phyloP scores from a whole-genome alignment of 2,113 vertebrate species.

The Argyrosomus japonicus region DNA sequence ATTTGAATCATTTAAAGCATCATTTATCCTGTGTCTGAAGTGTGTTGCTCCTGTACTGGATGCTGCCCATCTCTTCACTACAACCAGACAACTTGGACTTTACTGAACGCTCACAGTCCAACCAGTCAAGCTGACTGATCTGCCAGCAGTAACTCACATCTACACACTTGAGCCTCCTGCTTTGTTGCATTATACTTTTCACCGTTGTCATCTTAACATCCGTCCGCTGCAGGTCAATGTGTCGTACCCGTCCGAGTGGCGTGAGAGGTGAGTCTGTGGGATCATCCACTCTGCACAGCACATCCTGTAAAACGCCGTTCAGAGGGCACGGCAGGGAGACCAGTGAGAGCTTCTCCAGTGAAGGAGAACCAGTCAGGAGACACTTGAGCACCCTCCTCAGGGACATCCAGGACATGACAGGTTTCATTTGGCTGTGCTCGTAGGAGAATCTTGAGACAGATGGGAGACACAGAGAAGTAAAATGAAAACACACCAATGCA shows the following conservation, averaged over 20 bases:
- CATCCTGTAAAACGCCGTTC: slow-evolving; percentile 65
- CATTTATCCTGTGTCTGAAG: not conserved
- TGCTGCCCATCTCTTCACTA: slow-evolving; percentile 30
- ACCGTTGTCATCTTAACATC: slow-evolving; percentile 71
- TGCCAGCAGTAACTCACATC: slow-evolving; percentile 81
- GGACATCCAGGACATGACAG: slow-evolving; percentile 74
- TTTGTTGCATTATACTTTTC: slow-evolving; percentile 52
- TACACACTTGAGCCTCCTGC: slow-evolving; percentile 67
- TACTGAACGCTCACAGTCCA: not conserved
- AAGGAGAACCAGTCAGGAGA: slow-evolving; percentile 74
- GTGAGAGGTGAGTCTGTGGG: slow-evolving; percentile 6
- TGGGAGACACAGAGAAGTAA: slow-evolving; percentile 19
- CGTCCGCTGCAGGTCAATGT: slow-evolving; percentile 68
- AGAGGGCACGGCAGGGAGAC: slow-evolving; percentile 81
- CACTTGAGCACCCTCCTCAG: slow-evolving; percentile 69
- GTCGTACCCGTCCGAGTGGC: slow-evolving; percentile 50
- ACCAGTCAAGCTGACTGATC: slow-evolving; percentile 55
- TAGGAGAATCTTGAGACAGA: slow-evolving; percentile 74
- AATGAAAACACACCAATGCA: not conserved
- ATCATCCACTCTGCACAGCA: slow-evolving; percentile 1
- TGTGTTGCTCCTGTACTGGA: not conserved
- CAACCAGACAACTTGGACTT: slow-evolving; percentile 59
- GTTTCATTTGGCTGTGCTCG: slow-evolving; percentile 70
- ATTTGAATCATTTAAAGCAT: not conserved
- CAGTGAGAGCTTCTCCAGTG: slow-evolving; percentile 78